Evolutionary conservation across 2,113 vertebrate genomes (phyloP).

Genomic region (Synodontis membranacea): DNA sequence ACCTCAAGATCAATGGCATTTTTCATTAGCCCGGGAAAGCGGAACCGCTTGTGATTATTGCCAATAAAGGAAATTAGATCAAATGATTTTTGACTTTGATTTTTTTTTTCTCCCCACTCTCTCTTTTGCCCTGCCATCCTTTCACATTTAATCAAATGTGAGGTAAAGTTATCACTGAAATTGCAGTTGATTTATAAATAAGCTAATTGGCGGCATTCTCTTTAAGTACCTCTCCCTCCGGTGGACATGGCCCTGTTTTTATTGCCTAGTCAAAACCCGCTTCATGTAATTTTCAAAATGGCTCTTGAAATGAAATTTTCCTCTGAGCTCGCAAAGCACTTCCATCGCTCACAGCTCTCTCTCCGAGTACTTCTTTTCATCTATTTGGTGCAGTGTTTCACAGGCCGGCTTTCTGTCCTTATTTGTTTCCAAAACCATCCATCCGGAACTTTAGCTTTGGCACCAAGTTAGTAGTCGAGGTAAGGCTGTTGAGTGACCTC

Average conservation of each 20-base stretch:
- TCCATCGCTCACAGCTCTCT: slow-evolving; percentile 79
- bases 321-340: slow-evolving; percentile 74
- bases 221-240: slow-evolving; percentile 80
- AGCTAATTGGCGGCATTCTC: slow-evolving; percentile 91
- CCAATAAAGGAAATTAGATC: slow-evolving; percentile 83
- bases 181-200: slow-evolving; percentile 96
- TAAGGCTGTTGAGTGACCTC: slow-evolving; percentile 44
- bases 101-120: slow-evolving; percentile 62
- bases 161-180: slow-evolving; percentile 90
- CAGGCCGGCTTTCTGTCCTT: slow-evolving; percentile 35
- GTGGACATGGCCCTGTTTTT: slow-evolving; percentile 78
- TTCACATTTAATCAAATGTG: slow-evolving; percentile 84
- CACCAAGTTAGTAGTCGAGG: slow-evolving; percentile 34
- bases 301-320: slow-evolving; percentile 83
- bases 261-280: slow-evolving; percentile 88
- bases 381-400: slow-evolving; percentile 27
- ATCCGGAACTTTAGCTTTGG: slow-evolving; percentile 38
- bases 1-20: slow-evolving; percentile 63
- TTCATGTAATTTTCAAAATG: slow-evolving; percentile 93
- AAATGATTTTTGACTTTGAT: slow-evolving; percentile 80
- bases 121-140: slow-evolving; percentile 58
- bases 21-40: slow-evolving; percentile 62
- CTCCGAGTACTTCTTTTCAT: slow-evolving; percentile 46
- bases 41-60: slow-evolving; percentile 69
- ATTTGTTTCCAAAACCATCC: slow-evolving; percentile 45